Base-by-base conservation (phyloP, 2,797 vertebrate species). In the Sternarchorhynchus goeldii region DNA sequence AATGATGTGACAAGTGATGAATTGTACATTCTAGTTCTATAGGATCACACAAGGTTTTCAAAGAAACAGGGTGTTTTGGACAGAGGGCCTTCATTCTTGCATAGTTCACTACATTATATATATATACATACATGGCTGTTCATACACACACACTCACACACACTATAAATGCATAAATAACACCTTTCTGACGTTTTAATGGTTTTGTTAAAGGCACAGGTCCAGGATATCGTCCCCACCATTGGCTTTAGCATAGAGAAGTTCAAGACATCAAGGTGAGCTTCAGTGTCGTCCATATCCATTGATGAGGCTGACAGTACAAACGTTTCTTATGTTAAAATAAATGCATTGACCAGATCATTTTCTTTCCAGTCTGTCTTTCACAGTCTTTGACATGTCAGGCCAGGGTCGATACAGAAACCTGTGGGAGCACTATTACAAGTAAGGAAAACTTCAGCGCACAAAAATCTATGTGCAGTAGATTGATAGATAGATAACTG, bases 301-400 rank as follows among this genome's bases (percentile, higher is more conserved):
- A n/a, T 18, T 62, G 41, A 18, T 69, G 36, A 5, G 4, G 29
- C 4, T 14, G 45, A 12, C 45, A 1, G 14, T 50, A 12, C 14
- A 12, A 14, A 16, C 17, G 1, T 39, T 55, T 50, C 7, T 45
- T 16, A 12, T 65, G 20, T 16, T 59, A 6, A 20, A 18, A 62
- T 57, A 72, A 55, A 63, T 14, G 20, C 6, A 74, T 10, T 67
- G 1, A 71, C 41, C 60, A 57, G 39, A 21, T 29, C 81, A 76
- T 62, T 62, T 78, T 81, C 21, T 84, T 87, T 85, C 21, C 81
- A 99, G 97, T 90, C 93, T 99, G 78, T 98, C 95, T 79, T 99
- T 99, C 90, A 99, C 97, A 73, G 97, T 99, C 66, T 99, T 99
- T 91, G 97, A 99, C 89, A 99, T 99, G 97, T 99, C 97, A 31